phyloP scores from a whole-genome alignment of 2,888 invertebrate genomes.

The Apodemia mormo region DNA sequence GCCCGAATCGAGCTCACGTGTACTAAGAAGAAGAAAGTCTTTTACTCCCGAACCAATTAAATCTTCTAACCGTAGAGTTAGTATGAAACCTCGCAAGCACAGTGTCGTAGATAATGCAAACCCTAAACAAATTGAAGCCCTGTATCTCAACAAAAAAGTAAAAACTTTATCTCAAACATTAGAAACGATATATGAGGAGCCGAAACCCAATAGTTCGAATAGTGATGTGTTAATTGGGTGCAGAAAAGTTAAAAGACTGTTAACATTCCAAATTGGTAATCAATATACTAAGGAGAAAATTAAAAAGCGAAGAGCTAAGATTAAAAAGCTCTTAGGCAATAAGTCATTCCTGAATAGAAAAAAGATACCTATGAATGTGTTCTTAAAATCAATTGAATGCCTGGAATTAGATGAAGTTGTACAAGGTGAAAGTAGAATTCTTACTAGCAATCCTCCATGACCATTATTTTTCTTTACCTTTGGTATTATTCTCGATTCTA shows the following conservation, averaged over 20 bases:
- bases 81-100: slow-evolving; percentile 72
- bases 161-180: slow-evolving; percentile 77
- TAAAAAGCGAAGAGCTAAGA: slow-evolving; percentile 81
- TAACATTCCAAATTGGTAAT: slow-evolving; percentile 77
- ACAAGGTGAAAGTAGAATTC: slow-evolving; percentile 51
- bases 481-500: slow-evolving; percentile 41
- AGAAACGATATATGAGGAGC: slow-evolving; percentile 85
- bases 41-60: slow-evolving; percentile 58
- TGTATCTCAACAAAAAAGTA: slow-evolving; percentile 81
- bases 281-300: slow-evolving; percentile 79
- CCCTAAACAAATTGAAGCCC: slow-evolving; percentile 74
- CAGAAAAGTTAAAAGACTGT: slow-evolving; percentile 80
- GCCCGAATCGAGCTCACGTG: slow-evolving; percentile 51
- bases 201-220: slow-evolving; percentile 67
- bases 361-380: slow-evolving; percentile 79
- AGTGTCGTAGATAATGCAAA: slow-evolving; percentile 61
- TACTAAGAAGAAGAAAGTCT: slow-evolving; percentile 67
- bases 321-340: slow-evolving; percentile 79
- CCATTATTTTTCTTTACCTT: slow-evolving; percentile 42
- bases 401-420: slow-evolving; percentile 71
- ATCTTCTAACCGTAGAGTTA: slow-evolving; percentile 70
- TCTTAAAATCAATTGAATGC: slow-evolving; percentile 79
- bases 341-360: slow-evolving; percentile 75
- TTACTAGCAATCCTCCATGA: slow-evolving; percentile 35
- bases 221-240: slow-evolving; percentile 71